A percentile compares a stretch with the other conserved stretches of the same genome.
Evolutionary conservation across 2,797 vertebrate genomes (phyloP).

Genomic region (Heterohyrax brucei): DNA sequence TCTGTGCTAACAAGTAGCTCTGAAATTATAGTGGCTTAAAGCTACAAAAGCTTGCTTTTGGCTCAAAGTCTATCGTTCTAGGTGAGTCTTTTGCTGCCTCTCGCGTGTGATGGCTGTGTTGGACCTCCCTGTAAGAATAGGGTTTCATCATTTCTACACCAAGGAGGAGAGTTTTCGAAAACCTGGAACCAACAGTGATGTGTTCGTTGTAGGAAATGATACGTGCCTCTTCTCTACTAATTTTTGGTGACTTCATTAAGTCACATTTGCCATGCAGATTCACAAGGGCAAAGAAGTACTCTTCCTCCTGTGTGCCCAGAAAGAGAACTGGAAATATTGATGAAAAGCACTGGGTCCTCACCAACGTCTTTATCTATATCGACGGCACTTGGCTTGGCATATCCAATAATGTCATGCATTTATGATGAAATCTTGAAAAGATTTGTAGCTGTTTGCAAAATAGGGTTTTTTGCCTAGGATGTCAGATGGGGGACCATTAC

Average conservation of each 20-base stretch:
- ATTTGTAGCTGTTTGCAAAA: neutral
- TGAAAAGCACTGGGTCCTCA: neutral
- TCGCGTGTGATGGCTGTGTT: neutral
- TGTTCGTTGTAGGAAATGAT: neutral
- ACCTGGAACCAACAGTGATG: neutral
- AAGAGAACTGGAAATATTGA: neutral
- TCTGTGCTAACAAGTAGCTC: neutral
- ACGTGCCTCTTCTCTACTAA: neutral
- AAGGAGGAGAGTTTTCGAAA: accelerated
- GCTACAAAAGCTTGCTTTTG: neutral
- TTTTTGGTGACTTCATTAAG: neutral
- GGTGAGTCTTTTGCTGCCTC: neutral
- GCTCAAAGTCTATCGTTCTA: neutral
- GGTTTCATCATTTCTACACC: neutral
- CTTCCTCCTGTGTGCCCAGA: neutral
- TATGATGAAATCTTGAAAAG: neutral
- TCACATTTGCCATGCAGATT: neutral
- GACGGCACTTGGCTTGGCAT: neutral
- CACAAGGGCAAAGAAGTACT: neutral
- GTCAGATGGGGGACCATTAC: neutral
- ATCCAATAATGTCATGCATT: neutral
- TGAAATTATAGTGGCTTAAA: neutral
- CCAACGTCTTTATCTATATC: neutral
- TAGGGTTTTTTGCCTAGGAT: neutral
- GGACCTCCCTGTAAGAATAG: accelerated